Conservation (phyloP, 2,888 invertebrate genomes). For the Hetaerina titia region DNA sequence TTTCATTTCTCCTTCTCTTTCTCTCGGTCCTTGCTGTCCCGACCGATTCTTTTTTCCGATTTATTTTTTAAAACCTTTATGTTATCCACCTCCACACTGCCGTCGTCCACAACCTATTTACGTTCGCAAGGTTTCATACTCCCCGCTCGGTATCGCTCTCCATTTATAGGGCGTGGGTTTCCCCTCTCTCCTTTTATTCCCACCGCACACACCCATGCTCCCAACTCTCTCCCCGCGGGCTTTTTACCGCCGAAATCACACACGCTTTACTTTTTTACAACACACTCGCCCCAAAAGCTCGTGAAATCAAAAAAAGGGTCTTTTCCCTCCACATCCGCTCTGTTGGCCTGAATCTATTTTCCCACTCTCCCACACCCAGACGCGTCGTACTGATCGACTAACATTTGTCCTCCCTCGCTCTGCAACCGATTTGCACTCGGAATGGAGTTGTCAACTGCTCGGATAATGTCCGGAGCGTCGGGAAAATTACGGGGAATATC, state of each 20-base stretch:
- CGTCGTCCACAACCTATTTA: not conserved
- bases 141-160: no score
- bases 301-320: no score
- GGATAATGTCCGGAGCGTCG: not conserved
- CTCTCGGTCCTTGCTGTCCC: not conserved
- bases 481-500: conserved; percentile 4
- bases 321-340: no score
- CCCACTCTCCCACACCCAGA: no score
- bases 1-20: not conserved
- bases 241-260: no score
- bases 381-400: not conserved
- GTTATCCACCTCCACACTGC: not conserved
- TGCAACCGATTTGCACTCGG: not conserved
- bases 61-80: not conserved
- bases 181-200: no score
- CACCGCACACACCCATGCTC: no score
- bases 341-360: no score
- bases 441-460: not conserved
- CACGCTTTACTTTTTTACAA: no score
- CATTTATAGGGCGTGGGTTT: no score
- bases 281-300: no score
- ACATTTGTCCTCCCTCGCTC: not conserved
- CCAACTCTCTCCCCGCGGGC: no score
- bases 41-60: not conserved
- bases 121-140: not conserved